Base-by-base conservation (phyloP, 2,888 invertebrate species). In the Drosophila crucigera region DNA sequence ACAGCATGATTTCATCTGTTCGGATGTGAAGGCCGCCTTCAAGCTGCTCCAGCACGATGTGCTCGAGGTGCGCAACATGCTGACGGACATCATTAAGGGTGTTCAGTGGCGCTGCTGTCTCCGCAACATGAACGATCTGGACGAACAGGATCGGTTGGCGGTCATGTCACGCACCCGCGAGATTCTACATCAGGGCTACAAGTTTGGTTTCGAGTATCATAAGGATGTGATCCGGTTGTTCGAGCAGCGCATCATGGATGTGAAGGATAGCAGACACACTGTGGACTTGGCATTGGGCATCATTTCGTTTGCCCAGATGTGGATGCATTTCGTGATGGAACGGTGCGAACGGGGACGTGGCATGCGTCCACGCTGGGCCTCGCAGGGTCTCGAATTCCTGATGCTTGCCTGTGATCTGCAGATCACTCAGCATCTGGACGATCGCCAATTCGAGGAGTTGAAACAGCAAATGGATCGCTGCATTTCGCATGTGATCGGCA, bases 291-390 rank as follows among this genome's bases (percentile, higher is more conserved):
- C 95, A 0, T 90, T 94, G 39, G 95, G 95, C 68, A 94, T 97
- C 84, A 95, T 96, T 7, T 93, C 94, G 43, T 97, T 97, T 92
- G 96, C 97, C 14, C 95, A 95, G 83, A 95, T 97, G 91, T 98
- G 98, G 98, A 98, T 98, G 97, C 94, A 95, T 68, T 98, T 98
- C 92, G 98, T 97, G 1, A 95, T 95, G 78, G 96, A 96, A 88
- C 95, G 97, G 22, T 98, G 98, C 92, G 98, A 98, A 91, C 94
- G 96, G 1, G 97, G 97, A 0, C 94, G 97, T 7, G 97, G 97
- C 0, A 94, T 96, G 80, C 93, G 97, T 30, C 97, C 97, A 0
- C 94, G 98, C 90, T 98, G 98, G 98, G 98, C 98, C 4, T 96
- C 96, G 90, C 97, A 97, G 91, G 98, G 98, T 0, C 92, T 98